Evolutionary conservation across 30 jellyfish, hydroid and myxozoan species (phyloP), one percentile per base, ranked within the genome.

Genomic region (Cassiopea andromeda): DNA sequence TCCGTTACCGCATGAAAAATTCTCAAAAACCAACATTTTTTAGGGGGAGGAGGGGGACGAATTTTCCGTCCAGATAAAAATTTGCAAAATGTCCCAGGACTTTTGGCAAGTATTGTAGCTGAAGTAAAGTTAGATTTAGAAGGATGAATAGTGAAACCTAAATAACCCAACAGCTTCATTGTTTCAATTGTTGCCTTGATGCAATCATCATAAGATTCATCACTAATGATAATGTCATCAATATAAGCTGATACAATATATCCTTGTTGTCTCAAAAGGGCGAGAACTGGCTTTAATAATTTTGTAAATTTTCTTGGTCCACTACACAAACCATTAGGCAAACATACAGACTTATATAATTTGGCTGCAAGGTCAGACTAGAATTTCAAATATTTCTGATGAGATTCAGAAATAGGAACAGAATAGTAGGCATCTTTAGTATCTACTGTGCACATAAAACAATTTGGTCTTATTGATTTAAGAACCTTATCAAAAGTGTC

Each of bases 231-330:
- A 16, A 75, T 38, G 16, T 75, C 84, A 75, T 75, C 84, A 75
- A 75, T 75, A 46, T 75, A 75, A 2, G 84, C 57, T n/a, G 9
- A 2, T 8, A 75, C 44, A 19, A 75, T 75, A 75, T 75, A 17
- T 17, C 84, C 84, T 48, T 7, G 9, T 16, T 75, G 7, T 2
- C 73, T 7, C 38, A 75, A 46, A 3, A n/a, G 3, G 8, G 84
- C 46, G 8, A 75, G 66, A 6, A 74, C 75, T 7, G 84, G 4
- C 49, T 75, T 75, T 4, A 75, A 16, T 18, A 75, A 48, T 19
- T 75, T 75, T 44, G 84, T 75, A 75, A 75, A 75, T 75, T 75
- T 75, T 74, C 84, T 75, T 75, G 84, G 84, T 17, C 84, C 59
- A 4, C 12, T 5, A 48, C 84, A 75, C 7, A 75, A 74, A 19